Evolutionary conservation across 2,797 vertebrate genomes (phyloP), one percentile per base, ranked within the genome.

Genomic region (Coracias cyanogaster): DNA sequence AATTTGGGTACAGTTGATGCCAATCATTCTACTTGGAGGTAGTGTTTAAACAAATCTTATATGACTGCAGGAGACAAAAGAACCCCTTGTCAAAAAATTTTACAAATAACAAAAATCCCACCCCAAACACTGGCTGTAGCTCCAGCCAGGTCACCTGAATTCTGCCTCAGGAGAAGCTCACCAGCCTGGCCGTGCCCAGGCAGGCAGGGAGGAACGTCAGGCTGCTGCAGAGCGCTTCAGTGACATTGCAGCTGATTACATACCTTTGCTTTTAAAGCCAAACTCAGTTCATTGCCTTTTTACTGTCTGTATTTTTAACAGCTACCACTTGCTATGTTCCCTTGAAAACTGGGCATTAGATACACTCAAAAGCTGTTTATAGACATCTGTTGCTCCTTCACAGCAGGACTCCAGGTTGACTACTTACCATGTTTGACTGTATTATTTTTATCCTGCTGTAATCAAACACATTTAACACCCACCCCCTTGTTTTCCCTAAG

Each of bases 371-470:
- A 86, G 65, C 64, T 82, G 77, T 86, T 95, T 55, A 90, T 29
- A 58, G 91, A 81, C 71, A 86, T 83, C 81, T 90, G 79, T 78
- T 79, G 82, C 82, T 89, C 31, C 70, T 84, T 52, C 70, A 66
- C 90, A 82, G 82, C 82, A 93, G 85, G 82, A 76, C 39, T 76
- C 60, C 88, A 93, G 70, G 88, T 92, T 92, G 86, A 86, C 26
- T 33, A 45, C 66, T 94, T 86, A 90, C 66, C 48, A 57, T 8
- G 9, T 86, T 16, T 92, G 77, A 69, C 90, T 90, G 54, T 72
- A 69, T 86, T 95, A 90, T 82, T 96, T 95, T 96, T 94, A 96
- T 76, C 82, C 86, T 79, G 33, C 70, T 55, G 80, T 58, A 96
- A 92, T 86, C 90, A 92, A 84, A 95, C 61, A 78, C 62, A 86